Evolutionary conservation across 64 coral and sea anemone species (phyloP), one percentile per base, ranked within the genome.

Genomic region (Exaiptasia diaphana): DNA sequence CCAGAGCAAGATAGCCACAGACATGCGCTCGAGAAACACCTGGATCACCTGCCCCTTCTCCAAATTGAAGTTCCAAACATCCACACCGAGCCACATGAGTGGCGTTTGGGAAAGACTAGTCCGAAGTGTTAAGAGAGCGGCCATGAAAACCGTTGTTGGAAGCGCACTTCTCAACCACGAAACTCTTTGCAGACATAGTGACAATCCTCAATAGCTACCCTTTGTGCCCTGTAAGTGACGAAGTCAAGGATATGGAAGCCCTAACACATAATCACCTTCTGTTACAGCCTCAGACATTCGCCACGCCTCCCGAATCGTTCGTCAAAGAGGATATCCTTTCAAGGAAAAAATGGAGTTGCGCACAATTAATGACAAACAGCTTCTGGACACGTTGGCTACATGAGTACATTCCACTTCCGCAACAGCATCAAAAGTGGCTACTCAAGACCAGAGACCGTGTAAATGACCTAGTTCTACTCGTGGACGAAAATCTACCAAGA

Each of bases 161-260:
- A 53, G 48, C 28, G 38, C 41, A 1, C 34, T 65, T 4, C 8
- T 80, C 56, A 22, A 22, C 12, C 58, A n/a, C 8, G 77, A 80
- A 39, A 46, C 77, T 80, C 4, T 81, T 81, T 41, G 75, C 55
- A 35, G 75, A 79, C 38, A 54, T 61, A n/a, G 75, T 79, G 11
- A 58, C 14, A 10, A 79, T 79, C 15, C 75, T 63, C 0, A 79
- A 79, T 38, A 79, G 50, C 3, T 54, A 3, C 42, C 53, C 53
- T 2, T 34, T 79, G 27, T 59, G 32, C 14, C 53, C 54, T 4
- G 62, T 50, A 25, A 79, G 76, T 24, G 76, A 79, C 41, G 76
- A 63, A 18, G 52, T 53, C 7, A 78, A 33, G 13, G 23, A 78
- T 38, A 11, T 9, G 5, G 50, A 78, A 38, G 23, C 53, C 5